Evolutionary conservation across 2,113 vertebrate genomes (phyloP), one percentile per base, ranked within the genome.

Genomic region (Pseudorectes ferrugineus): DNA sequence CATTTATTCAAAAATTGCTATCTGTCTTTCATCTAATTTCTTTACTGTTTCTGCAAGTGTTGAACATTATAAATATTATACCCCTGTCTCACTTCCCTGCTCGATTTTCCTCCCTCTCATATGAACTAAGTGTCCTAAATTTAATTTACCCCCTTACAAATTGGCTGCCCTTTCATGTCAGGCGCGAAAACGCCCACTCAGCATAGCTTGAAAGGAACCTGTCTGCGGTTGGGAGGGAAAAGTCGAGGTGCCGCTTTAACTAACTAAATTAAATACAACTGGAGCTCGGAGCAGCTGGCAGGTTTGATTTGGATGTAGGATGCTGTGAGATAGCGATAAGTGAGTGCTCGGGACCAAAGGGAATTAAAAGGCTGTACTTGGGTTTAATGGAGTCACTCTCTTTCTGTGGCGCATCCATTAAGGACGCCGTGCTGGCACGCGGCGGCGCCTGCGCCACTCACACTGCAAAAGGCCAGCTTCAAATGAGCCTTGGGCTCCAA

Each of bases 221-320:
- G 89, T 91, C 95, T 85, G 92, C 5, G 7, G 61, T 46, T 79
- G 78, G 94, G 86, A 91, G 94, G 94, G 89, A 94, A 38, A 48
- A 76, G 73, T 72, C 28, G 43, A 92, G 91, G 82, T 62, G 84
- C 81, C 3, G 75, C 88, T 95, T 95, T 95, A 94, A 94, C 85
- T 86, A 92, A 96, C 93, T 96, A 93, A 96, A 97, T 97, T 95
- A 96, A 96, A 96, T 93, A 86, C 83, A 97, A 70, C 78, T 81
- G 66, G 68, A 82, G 90, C 92, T 96, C 26, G 22, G 84, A 92
- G 89, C 81, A 97, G 83, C 92, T 97, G 96, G 91, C 96, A 97
- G 96, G 88, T 97, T 96, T 97, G 95, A 97, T 97, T 96, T 97
- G 96, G 95, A 82, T 95, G 92, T 70, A 94, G 93, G 92, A 87